Base-by-base conservation (phyloP, 2,113 vertebrate species). In the Microcebus jonahi region DNA sequence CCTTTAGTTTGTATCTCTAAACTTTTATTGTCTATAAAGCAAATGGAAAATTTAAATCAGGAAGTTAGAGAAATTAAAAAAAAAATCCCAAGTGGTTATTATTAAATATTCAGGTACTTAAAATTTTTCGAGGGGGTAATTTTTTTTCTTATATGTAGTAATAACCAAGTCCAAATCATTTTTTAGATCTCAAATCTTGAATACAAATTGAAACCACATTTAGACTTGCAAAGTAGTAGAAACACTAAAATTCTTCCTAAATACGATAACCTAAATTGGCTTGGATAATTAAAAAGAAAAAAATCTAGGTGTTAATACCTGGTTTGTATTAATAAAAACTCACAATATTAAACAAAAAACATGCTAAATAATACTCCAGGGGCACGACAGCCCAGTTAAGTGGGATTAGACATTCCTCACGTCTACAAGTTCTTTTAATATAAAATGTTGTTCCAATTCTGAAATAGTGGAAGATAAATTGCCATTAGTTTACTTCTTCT, bases 381-480 rank as follows among this genome's bases (percentile, higher is more conserved):
- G 65, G 34, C 14, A 45, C 25, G 39, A 65, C 13, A 71, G n/a
- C 39, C 11, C 4, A 8, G 50, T 29, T 45, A 91, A 81, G 39
- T 20, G 9, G 85, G 90, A 76, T 90, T 17, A 67, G 36, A 63
- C 27, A 25, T 71, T 61, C 61, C 48, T 95, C n/a, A 5, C 20
- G n/a, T 81, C 34, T 77, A 65, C 12, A 39, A 79, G 14, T 6
- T 89, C 55, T 79, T 89, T 91, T 70, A 95, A 91, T 68, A 67
- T 42, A 59, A 55, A 93, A 96, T 68, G 84, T 48, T 85, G 59
- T 13, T 90, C 65, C 65, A 50, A 1, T 93, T 81, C 55, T 76
- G 81, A 96, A 96, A 71, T 31, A 70, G 36, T 36, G 70, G 71
- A 65, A 85, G 88, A 93, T 36, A 85, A 84, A 88, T 21, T 73